Evolutionary conservation across 1,140 invertebrate species (phyloP).

Genomic region (Aleiodes sp.): DNA sequence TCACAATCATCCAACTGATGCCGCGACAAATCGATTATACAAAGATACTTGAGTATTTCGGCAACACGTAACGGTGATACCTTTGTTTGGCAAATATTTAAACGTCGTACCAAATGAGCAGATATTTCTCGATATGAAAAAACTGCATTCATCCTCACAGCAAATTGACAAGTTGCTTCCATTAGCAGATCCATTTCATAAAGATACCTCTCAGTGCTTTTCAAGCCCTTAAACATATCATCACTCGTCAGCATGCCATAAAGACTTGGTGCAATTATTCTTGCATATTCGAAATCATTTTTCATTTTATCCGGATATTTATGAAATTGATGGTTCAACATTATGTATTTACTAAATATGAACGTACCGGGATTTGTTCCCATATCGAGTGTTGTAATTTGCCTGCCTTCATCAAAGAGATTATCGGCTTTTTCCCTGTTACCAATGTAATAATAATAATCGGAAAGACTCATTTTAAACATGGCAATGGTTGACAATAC

Average conservation of each 20-base stretch:
- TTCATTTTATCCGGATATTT: background rate
- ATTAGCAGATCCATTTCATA: constrained; percentile 44
- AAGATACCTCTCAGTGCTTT: constrained; percentile 28
- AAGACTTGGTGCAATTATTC: constrained; percentile 12
- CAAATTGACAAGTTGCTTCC: constrained; percentile 39
- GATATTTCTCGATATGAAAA: constrained; percentile 50
- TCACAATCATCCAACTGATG: constrained; percentile 51
- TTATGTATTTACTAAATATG: constrained; percentile 20
- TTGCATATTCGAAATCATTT: constrained; percentile 14
- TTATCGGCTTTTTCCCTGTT: constrained; percentile 45
- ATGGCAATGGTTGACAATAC: constrained; percentile 40
- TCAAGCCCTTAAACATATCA: background rate
- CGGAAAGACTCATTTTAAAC: constrained; percentile 55
- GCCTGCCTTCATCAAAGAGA: constrained; percentile 45
- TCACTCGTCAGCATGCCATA: constrained; percentile 30
- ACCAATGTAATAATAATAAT: constrained; percentile 55
- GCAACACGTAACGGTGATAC: constrained; percentile 50
- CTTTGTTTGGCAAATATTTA: constrained; percentile 49
- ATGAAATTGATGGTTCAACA: constrained; percentile 18
- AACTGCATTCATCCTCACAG: constrained; percentile 48
- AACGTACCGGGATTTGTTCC: constrained; percentile 17
- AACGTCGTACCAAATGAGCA: constrained; percentile 45
- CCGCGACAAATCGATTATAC: constrained; percentile 53
- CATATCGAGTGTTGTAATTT: background rate
- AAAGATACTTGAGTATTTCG: constrained; percentile 51